Conservation (phyloP, 1,140 invertebrate species). For the Holcopasites calliopsidis region DNA sequence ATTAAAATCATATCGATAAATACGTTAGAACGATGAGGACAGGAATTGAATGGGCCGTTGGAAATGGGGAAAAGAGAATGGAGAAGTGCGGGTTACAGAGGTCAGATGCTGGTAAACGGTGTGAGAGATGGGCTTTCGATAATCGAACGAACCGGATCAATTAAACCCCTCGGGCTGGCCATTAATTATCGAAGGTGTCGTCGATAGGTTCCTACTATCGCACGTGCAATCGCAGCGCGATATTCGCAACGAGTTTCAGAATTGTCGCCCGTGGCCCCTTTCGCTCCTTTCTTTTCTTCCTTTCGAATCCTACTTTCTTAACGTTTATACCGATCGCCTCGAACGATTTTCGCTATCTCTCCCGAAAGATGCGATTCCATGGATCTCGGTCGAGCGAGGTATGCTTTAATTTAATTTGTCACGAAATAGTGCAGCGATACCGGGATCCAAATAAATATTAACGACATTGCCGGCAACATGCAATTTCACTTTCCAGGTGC, state of each 20-base stretch:
- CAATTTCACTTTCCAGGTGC: not conserved
- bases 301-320: not conserved
- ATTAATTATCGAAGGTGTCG: constrained; percentile 65
- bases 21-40: constrained; percentile 13
- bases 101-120: constrained; percentile 22
- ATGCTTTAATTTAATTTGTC: not conserved
- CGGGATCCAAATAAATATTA: not conserved
- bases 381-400: not conserved
- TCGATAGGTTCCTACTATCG: constrained; percentile 62
- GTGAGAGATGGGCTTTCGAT: constrained; percentile 64
- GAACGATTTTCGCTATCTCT: not conserved
- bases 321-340: not conserved
- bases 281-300: not conserved
- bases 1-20: no score
- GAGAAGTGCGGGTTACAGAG: constrained; percentile 2
- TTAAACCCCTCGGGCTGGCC: constrained; percentile 56
- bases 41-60: not conserved
- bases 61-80: not conserved
- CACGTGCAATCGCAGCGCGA: constrained; percentile 50
- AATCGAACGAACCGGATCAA: constrained; percentile 67
- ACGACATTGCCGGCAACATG: no score
- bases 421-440: not conserved
- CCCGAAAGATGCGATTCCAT: not conserved
- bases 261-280: constrained; percentile 36
- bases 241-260: constrained; percentile 56